phyloP scores from a whole-genome alignment of 2,888 invertebrate species.

The Sycophila texana region DNA sequence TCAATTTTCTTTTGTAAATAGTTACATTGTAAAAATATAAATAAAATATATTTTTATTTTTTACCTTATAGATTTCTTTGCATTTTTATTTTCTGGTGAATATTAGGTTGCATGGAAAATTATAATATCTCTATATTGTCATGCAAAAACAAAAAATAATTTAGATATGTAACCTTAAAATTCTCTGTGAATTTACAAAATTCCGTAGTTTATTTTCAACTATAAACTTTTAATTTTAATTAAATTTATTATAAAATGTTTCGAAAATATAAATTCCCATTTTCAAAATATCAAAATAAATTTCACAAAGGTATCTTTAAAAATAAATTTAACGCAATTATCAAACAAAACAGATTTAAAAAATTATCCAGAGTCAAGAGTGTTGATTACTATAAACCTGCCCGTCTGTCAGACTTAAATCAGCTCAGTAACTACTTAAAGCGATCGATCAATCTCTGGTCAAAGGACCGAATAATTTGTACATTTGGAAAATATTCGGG shows the following conservation, averaged over 20 bases:
- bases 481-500: constrained; percentile 10
- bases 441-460: constrained; percentile 46
- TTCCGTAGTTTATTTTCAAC: no score
- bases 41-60: constrained; percentile 26
- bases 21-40: constrained; percentile 29
- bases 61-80: background rate
- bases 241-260: background rate
- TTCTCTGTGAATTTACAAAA: no score
- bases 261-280: background rate
- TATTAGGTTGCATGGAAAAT: no score
- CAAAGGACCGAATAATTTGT: background rate
- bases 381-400: background rate
- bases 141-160: no score
- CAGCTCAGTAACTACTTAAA: constrained; percentile 12
- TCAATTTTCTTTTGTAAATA: constrained; percentile 40
- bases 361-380: background rate
- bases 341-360: background rate
- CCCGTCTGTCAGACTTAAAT: background rate
- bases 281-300: background rate
- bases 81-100: no score
- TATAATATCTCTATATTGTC: no score
- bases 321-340: background rate
- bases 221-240: background rate
- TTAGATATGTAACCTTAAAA: no score
- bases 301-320: background rate